Evolutionary conservation across 1,140 invertebrate genomes (phyloP), one percentile per base, ranked within the genome.

Genomic region (Cardiocondyla obscurior): DNA sequence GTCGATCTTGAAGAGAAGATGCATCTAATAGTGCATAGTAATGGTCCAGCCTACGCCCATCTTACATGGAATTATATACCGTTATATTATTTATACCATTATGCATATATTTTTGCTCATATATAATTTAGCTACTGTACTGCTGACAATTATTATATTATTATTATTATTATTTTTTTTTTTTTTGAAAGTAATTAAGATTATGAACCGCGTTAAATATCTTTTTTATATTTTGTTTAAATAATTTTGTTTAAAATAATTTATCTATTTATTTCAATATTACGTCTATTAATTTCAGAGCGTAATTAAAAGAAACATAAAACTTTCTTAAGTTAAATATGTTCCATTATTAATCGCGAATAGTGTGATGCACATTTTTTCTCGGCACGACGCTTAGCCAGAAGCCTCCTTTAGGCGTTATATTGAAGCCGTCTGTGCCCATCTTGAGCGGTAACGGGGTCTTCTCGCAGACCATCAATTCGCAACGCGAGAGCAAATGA

Each of bases 401-500:
- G 19, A 93, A 91, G 5, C 92, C 92, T 8, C 85, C 79, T 64
- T 92, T 70, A 0, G 90, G 42, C 0, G 14, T 57, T 65, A 92
- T 55, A 55, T n/a, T 22, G 22, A 93, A 87, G 0, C 65, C 33
- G 30, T 86, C 91, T 25, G 49, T 76, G 0, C n/a, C n/a, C n/a
- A 94, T 7, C 16, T 76, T 82, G 22, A 93, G 42, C 1, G 92
- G 93, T 25, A 93, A 82, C 4, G 33, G 1, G 0, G 91, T 93
- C 49, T 91, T 93, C 0, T 77, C 81, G 5, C 91, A 92, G 0
- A 90, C 84, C n/a, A 93, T 92, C 3, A 97, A 85, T n/a, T 93
- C 90, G 86, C 95, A 97, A 0, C 93, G 91, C 0, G 94, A 90
- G n/a, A 96, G 88, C 0, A 97, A 81, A 51, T 94, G 88, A 44